Conservation (phyloP, 2,888 invertebrate genomes). For the Drosophila macrothrix region DNA sequence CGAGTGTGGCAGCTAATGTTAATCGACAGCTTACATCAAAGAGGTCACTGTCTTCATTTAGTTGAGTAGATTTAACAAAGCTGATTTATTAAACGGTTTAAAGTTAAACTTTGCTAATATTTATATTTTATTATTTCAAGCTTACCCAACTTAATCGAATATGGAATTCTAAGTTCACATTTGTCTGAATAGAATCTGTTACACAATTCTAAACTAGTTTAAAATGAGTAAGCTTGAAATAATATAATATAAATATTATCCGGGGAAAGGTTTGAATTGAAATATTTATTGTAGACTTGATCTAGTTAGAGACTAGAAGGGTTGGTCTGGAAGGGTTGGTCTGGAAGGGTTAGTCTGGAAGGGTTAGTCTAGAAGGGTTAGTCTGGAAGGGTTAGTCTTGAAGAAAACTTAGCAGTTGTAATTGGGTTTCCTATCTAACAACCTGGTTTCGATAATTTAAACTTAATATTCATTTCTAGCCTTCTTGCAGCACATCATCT, state of each 20-base stretch:
- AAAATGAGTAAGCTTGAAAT: not conserved
- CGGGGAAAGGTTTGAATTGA: too few relatives aligned
- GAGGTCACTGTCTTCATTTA: constrained; percentile 51
- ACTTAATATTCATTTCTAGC: not conserved
- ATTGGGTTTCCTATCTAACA: not conserved
- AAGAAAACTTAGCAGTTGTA: not conserved
- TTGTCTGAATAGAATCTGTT: not conserved
- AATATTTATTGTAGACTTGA: not conserved
- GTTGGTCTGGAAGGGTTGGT: too few relatives aligned
- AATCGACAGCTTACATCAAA: constrained; percentile 58
- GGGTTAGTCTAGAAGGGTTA: too few relatives aligned
- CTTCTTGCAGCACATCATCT: not conserved
- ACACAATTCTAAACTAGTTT: not conserved
- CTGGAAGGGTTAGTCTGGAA: too few relatives aligned
- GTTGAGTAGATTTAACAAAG: not conserved
- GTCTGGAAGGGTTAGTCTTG: too few relatives aligned
- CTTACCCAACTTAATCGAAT: too few relatives aligned
- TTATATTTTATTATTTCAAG: too few relatives aligned
- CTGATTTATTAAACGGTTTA: not conserved
- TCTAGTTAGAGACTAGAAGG: not conserved
- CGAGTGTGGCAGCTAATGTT: constrained; percentile 31
- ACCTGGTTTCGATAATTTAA: not conserved
- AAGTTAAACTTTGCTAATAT: too few relatives aligned
- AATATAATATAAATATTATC: not conserved
- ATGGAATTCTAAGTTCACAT: too few relatives aligned